Evolutionary conservation across 1,140 invertebrate species (phyloP).

Genomic region (Bemisia tabaci): DNA sequence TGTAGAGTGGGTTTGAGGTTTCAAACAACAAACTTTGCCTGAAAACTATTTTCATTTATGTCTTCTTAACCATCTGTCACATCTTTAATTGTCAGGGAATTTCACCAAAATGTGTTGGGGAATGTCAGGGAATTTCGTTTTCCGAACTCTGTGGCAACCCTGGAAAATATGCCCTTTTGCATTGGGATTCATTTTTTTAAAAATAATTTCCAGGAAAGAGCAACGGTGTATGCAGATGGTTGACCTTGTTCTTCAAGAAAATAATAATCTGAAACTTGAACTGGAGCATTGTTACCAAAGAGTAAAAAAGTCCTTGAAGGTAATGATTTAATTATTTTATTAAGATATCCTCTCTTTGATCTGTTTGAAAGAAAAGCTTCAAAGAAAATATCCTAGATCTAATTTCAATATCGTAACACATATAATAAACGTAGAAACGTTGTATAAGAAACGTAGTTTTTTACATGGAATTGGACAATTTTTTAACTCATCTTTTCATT

Average conservation of each 20-base stretch:
- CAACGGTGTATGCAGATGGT: conserved; percentile 56
- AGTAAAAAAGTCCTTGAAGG: conserved; percentile 76
- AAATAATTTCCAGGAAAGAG: conserved; percentile 28
- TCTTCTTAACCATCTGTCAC: too few species aligned
- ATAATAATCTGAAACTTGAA: conserved; percentile 65
- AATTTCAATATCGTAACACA: too few species aligned
- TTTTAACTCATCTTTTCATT: not conserved
- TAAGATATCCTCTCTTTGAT: conserved; percentile 10
- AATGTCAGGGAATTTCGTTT: too few species aligned
- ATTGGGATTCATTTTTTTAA: too few species aligned
- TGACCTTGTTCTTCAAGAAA: conserved; percentile 72
- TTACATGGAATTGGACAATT: not conserved
- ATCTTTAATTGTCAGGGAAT: too few species aligned
- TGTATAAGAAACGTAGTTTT: not conserved
- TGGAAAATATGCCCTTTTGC: not conserved
- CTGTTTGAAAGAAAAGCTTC: not conserved
- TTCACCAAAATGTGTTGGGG: too few species aligned
- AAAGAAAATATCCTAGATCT: not conserved
- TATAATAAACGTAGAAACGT: too few species aligned
- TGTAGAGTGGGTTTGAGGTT: too few species aligned
- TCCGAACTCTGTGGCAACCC: too few species aligned
- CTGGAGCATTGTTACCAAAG: conserved; percentile 65
- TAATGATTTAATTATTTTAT: conserved; percentile 28
- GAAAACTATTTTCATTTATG: too few species aligned
- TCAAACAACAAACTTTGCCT: too few species aligned